phyloP scores from a whole-genome alignment of 2,888 invertebrate genomes.

The Ethmia dodecea region DNA sequence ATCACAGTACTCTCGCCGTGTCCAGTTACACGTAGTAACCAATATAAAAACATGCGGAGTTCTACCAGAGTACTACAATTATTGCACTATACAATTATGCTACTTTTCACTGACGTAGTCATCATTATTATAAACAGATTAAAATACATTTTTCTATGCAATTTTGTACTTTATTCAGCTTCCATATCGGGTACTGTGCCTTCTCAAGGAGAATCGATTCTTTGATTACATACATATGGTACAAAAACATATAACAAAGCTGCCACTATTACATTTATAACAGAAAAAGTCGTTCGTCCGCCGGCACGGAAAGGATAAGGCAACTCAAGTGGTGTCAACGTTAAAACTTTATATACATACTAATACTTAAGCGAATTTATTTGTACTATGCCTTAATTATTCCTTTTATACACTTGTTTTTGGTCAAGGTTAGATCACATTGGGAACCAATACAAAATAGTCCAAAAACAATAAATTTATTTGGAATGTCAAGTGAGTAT shows the following conservation, averaged over 20 bases:
- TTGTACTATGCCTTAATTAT: constrained; percentile 62
- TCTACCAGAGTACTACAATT: constrained; percentile 42
- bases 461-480: constrained; percentile 15
- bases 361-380: constrained; percentile 46
- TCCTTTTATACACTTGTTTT: constrained; percentile 30
- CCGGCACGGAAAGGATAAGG: constrained; percentile 40
- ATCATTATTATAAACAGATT: constrained; percentile 47
- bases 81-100: constrained; percentile 72
- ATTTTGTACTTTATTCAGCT: constrained; percentile 72
- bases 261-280: constrained; percentile 22
- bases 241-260: constrained; percentile 23
- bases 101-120: constrained; percentile 38
- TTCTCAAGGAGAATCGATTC: constrained; percentile 28
- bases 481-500: constrained; percentile 27
- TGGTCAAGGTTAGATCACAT: constrained; percentile 25
- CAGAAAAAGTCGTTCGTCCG: constrained; percentile 21
- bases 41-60: constrained; percentile 26
- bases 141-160: constrained; percentile 56
- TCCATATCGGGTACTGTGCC: constrained; percentile 35
- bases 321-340: constrained; percentile 54
- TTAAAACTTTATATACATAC: constrained; percentile 44
- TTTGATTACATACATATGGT: constrained; percentile 36
- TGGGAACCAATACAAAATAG: background rate
- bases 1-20: constrained; percentile 40
- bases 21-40: constrained; percentile 21